Conservation (phyloP, 1,140 invertebrate genomes). For the Nasonia longicornis region DNA sequence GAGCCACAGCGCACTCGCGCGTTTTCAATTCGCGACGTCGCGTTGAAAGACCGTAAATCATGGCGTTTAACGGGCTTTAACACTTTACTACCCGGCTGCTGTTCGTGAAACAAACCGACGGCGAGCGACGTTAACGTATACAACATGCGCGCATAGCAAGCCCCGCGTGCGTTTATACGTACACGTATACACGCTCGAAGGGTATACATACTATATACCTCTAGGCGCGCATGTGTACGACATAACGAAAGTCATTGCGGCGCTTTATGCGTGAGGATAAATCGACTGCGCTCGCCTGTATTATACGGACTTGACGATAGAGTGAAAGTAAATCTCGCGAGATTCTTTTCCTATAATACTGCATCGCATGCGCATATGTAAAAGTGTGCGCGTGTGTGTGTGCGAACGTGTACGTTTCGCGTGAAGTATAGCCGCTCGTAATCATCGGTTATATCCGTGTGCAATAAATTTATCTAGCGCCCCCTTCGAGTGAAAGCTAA, state of each 20-base stretch:
- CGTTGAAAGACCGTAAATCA: constrained; percentile 45
- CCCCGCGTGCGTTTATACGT: neutral
- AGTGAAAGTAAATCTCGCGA: constrained; percentile 44
- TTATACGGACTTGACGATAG: constrained; percentile 13
- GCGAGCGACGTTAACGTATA: neutral
- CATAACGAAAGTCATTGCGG: neutral
- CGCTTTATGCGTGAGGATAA: constrained; percentile 36
- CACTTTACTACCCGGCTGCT: neutral
- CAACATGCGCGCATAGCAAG: neutral
- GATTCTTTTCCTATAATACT: neutral
- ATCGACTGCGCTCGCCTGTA: constrained; percentile 28
- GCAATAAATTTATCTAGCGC: constrained; percentile 44
- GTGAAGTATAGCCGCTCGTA: constrained; percentile 13
- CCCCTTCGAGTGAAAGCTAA: constrained; percentile 30
- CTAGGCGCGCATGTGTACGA: no score
- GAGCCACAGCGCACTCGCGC: no score
- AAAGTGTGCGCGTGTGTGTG: neutral
- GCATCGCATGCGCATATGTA: no score
- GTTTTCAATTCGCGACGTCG: constrained; percentile 37
- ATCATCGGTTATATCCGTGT: constrained; percentile 34
- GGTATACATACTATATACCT: no score
- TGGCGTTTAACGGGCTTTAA: constrained; percentile 37
- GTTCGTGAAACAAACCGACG: constrained; percentile 10
- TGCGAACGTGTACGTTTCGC: neutral
- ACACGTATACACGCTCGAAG: neutral